Base-by-base conservation (phyloP, 2,113 vertebrate species). In the Acinonyx jubatus region DNA sequence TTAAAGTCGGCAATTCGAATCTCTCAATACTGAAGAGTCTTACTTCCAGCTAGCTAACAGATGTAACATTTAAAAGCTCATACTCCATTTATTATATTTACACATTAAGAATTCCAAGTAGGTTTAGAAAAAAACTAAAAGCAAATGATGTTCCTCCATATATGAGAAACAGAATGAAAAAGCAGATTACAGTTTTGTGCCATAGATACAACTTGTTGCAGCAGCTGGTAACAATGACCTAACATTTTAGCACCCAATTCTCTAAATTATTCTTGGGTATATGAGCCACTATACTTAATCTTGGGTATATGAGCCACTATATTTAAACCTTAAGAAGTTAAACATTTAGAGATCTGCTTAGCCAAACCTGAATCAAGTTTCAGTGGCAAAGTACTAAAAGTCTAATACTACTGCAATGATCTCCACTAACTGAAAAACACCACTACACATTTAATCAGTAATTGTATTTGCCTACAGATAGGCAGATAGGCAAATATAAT, bases 261-360 rank as follows among this genome's bases (percentile, higher is more conserved):
- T 91, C 61, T 83, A 19, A 84, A 61, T 71, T 96, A 71, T 82
- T 94, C 21, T 80, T 90, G 9, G 31, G 41, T 48, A 80, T 61
- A 1, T 87, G 21, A 29, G 10, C 41, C 76, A 66, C 45, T 38
- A 89, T 38, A 83, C 50, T 74, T 94, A 69, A 71, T 94, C 15
- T 79, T 90, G 5, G 31, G 50, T 45, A 84, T 55, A 2, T 82
- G 12, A n/a, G 18, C 45, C 73, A 68, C 41, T 50, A 90, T 55
- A 84, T 68, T 76, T 71, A 88, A 96, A 92, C n/a, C 12, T 79
- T 63, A 87, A 45, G 69, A 96, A 74, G 55, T 68, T 45, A 84
- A 73, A 92, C 78, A 93, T 33, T 88, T 48, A 97, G 82, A 88
- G 65, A 94, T 79, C 27, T 71, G 29, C 38, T 90, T n/a, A 83